Percentiles rank a stretch among this genome's conserved stretches.
Conservation (phyloP, 2,888 invertebrate species). For the Calameuta pallipes region DNA sequence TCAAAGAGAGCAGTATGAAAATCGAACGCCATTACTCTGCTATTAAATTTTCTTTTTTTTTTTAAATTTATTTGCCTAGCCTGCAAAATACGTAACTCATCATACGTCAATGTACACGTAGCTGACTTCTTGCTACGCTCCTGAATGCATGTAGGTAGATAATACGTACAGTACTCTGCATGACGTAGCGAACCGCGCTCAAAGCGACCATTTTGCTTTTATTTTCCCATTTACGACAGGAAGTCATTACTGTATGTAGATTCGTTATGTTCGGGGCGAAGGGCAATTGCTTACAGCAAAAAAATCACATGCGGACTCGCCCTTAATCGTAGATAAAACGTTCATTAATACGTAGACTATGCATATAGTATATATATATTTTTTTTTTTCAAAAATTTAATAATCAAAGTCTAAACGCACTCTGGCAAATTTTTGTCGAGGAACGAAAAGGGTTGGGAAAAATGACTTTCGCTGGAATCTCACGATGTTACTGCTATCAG, state of each 20-base stretch:
- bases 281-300: conserved; percentile 28
- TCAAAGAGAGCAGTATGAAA: not conserved
- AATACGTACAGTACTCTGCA: conserved; percentile 35
- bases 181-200: conserved; percentile 29
- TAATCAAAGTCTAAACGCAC: not conserved
- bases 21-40: not conserved
- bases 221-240: conserved; percentile 51
- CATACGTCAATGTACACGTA: conserved; percentile 33
- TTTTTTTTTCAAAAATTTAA: not conserved
- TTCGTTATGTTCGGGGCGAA: conserved; percentile 38
- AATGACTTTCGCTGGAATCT: not conserved
- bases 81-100: conserved; percentile 33
- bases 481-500: not conserved
- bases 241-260: conserved; percentile 61
- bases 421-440: not conserved
- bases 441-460: not conserved
- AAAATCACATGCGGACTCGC: conserved; percentile 22
- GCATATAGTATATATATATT: too few relatives aligned
- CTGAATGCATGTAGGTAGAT: conserved; percentile 10
- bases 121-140: conserved; percentile 1
- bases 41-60: not conserved
- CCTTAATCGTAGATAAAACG: not conserved
- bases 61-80: not conserved
- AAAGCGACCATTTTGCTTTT: conserved; percentile 39
- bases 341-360: not conserved